Percentiles rank a stretch among this genome's conserved stretches.
These are phyloP conservation scores for Drosophila multiciliata DNA, from an alignment of 2,888 invertebrate genomes.

Conservation along the genomic window DNA sequence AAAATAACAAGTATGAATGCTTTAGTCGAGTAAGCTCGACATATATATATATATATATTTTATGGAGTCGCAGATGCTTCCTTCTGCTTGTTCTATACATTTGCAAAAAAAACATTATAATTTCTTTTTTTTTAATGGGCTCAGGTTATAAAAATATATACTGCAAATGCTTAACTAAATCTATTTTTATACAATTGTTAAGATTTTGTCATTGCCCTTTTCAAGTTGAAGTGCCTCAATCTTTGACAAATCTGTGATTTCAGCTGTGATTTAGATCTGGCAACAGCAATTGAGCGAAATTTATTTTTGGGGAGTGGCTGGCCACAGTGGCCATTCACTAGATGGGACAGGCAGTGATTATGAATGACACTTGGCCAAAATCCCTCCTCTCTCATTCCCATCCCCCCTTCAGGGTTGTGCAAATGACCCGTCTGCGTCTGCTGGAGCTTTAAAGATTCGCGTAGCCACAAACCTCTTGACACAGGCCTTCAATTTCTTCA, in stretches of 20 bases:
- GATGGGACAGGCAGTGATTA: conserved; percentile 8
- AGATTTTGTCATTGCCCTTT: background rate
- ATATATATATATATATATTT: no score
- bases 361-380: conserved; percentile 41
- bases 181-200: background rate
- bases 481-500: conserved; percentile 36
- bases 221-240: background rate
- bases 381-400: background rate
- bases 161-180: background rate
- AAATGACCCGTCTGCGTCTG: conserved; percentile 66
- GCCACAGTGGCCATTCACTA: conserved; percentile 48
- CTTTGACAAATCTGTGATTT: conserved; percentile 55
- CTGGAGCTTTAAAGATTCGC: conserved; percentile 34
- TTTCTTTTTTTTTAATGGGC: no score
- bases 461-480: conserved; percentile 15
- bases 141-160: background rate
- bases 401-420: conserved; percentile 15
- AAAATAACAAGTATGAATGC: background rate
- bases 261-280: conserved; percentile 43
- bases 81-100: no score
- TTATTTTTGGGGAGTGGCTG: conserved; percentile 49
- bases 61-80: no score
- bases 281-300: conserved; percentile 62
- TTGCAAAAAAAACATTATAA: no score
- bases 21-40: no score